phyloP scores from a whole-genome alignment of 1,140 invertebrate species.

The Macrostomum lignano region DNA sequence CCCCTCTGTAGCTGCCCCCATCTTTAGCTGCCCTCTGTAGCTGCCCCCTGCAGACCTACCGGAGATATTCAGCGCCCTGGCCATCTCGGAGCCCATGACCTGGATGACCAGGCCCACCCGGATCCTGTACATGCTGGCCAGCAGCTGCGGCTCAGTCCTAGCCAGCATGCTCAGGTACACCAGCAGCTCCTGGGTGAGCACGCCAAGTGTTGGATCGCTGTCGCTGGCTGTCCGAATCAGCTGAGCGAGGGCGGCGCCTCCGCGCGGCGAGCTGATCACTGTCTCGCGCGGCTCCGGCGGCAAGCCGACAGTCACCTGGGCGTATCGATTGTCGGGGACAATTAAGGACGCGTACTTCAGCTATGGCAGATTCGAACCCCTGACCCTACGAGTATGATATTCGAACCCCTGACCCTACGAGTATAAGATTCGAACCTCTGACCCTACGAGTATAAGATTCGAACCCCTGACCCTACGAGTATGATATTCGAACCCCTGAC shows the following conservation, averaged over 20 bases:
- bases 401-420: too few species aligned
- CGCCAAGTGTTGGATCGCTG: constrained; percentile 87
- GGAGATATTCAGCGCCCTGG: constrained; percentile 47
- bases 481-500: too few species aligned
- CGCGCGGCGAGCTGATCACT: constrained; percentile 61
- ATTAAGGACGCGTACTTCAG: too few species aligned
- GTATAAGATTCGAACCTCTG: too few species aligned
- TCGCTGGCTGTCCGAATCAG: constrained; percentile 77
- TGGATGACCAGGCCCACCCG: constrained; percentile 88
- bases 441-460: too few species aligned
- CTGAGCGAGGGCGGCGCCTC: constrained; percentile 60
- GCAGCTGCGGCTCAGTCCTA: constrained; percentile 76
- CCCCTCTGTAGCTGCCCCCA: too few species aligned
- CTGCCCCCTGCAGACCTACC: too few species aligned
- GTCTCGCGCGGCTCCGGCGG: constrained; percentile 45
- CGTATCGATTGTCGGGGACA: too few species aligned
- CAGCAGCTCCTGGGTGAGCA: constrained; percentile 78
- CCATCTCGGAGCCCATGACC: constrained; percentile 86
- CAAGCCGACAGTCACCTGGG: constrained; percentile 36
- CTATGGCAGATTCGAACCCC: too few species aligned
- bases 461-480: too few species aligned
- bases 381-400: too few species aligned
- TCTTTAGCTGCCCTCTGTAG: too few species aligned
- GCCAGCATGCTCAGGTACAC: constrained; percentile 97
- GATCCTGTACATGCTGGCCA: constrained; percentile 77